Percentiles rank a stretch among this genome's conserved stretches.
Conservation (phyloP, 1,140 invertebrate species). For the Metaphire vulgaris region DNA sequence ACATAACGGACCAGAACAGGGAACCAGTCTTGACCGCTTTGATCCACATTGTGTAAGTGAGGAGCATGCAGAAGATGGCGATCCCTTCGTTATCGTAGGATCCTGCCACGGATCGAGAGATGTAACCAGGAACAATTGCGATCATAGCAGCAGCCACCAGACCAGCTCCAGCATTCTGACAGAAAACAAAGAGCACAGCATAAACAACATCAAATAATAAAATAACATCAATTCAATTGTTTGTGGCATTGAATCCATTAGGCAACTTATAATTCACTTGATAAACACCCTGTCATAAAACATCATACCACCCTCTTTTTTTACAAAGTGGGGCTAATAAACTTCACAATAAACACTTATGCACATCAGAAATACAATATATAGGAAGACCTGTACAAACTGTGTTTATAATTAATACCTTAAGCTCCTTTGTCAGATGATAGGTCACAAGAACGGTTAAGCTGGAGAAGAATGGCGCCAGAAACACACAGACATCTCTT, state of each 20-base stretch:
- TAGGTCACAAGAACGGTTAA: conserved; percentile 93
- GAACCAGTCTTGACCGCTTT: conserved; percentile 94
- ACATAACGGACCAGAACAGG: conserved; percentile 81
- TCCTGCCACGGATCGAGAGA: conserved; percentile 90
- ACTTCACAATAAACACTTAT: too few species aligned
- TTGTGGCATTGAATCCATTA: too few species aligned
- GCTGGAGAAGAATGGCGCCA: conserved; percentile 93
- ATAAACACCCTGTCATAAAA: too few species aligned
- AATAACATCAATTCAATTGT: too few species aligned
- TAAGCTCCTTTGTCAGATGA: conserved; percentile 87
- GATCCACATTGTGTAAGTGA: conserved; percentile 97
- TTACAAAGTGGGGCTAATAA: too few species aligned
- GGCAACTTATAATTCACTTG: too few species aligned
- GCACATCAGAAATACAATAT: too few species aligned
- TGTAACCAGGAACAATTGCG: conserved; percentile 93
- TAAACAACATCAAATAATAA: too few species aligned
- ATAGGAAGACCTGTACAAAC: too few species aligned
- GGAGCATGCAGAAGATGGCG: conserved; percentile 95
- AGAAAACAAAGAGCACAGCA: not conserved
- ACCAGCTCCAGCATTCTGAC: conserved; percentile 79
- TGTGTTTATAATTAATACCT: too few species aligned
- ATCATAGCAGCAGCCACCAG: conserved; percentile 90
- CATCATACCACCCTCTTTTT: too few species aligned
- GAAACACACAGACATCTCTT: conserved; percentile 93
- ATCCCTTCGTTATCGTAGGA: conserved; percentile 99